Percentiles rank a stretch among this genome's conserved stretches.
Evolutionary conservation across 1,140 invertebrate species (phyloP).

Genomic region (Apis laboriosa): DNA sequence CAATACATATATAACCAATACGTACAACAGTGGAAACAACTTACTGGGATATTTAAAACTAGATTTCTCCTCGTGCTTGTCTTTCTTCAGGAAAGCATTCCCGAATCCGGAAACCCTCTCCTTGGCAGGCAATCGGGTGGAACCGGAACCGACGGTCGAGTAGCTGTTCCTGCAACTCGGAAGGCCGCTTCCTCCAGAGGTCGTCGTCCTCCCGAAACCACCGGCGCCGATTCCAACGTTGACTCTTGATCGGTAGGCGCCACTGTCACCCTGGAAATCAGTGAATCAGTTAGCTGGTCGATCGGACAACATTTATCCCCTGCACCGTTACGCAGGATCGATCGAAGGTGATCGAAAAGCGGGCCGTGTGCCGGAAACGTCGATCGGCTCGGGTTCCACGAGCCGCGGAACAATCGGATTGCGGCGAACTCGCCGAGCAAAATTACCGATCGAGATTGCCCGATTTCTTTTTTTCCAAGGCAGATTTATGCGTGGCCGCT

Average conservation of each 20-base stretch:
- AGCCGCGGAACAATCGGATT: slow-evolving; percentile 6
- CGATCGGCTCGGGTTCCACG: not conserved
- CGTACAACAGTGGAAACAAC: slow-evolving; percentile 18
- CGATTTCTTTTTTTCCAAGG: not conserved
- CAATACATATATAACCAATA: not conserved
- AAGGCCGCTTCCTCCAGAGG: slow-evolving; percentile 66
- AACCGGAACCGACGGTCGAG: slow-evolving; percentile 64
- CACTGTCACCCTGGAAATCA: slow-evolving; percentile 72
- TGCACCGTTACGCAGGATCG: slow-evolving; percentile 42
- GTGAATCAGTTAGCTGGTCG: not conserved
- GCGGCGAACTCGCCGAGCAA: not conserved
- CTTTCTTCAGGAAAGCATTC: slow-evolving; percentile 70
- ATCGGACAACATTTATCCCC: slow-evolving; percentile 13
- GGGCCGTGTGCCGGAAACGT: slow-evolving; percentile 39
- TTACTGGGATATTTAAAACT: slow-evolving; percentile 74
- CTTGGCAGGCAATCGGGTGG: slow-evolving; percentile 65
- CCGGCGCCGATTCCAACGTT: slow-evolving; percentile 58
- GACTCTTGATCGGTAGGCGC: slow-evolving; percentile 71
- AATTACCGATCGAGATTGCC: slow-evolving; percentile 49
- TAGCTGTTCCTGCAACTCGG: slow-evolving; percentile 74
- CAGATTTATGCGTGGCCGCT: slow-evolving; percentile 30
- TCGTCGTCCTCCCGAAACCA: slow-evolving; percentile 66
- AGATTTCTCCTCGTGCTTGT: slow-evolving; percentile 73
- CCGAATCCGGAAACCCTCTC: slow-evolving; percentile 66
- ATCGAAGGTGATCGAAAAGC: slow-evolving; percentile 17